phyloP scores from a whole-genome alignment of 2,888 invertebrate genomes.

The Hyalella azteca region DNA sequence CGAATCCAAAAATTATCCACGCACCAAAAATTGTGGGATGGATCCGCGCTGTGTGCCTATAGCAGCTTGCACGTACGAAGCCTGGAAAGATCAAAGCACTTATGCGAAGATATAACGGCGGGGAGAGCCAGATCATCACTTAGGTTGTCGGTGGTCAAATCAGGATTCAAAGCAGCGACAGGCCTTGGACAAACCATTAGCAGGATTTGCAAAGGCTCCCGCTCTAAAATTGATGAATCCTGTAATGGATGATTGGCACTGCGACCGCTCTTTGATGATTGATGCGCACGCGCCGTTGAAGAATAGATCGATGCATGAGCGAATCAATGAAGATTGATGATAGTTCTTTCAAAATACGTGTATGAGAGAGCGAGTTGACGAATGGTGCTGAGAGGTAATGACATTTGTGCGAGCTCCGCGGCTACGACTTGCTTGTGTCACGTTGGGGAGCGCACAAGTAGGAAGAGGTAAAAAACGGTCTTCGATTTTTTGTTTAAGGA shows the following conservation, averaged over 20 bases:
- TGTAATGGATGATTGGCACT: conserved; percentile 35
- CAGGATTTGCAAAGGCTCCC: conserved; percentile 23
- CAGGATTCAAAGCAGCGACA: conserved; percentile 27
- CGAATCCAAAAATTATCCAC: too few species aligned
- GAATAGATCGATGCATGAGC: conserved; percentile 34
- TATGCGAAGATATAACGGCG: too few species aligned
- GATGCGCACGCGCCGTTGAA: conserved; percentile 13
- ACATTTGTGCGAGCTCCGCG: neutral
- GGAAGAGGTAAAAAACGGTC: too few species aligned
- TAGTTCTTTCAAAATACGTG: conserved; percentile 10
- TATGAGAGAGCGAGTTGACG: too few species aligned
- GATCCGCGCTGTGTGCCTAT: neutral
- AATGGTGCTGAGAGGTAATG: conserved; percentile 26
- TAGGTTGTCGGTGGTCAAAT: neutral
- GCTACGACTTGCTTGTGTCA: neutral
- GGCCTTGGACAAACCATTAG: conserved; percentile 28
- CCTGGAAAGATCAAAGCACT: too few species aligned
- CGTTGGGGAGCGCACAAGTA: too few species aligned
- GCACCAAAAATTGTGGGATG: too few species aligned
- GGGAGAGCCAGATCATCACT: neutral
- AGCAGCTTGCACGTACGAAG: neutral
- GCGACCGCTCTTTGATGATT: conserved; percentile 36
- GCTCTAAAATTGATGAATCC: conserved; percentile 31
- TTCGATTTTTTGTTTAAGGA: too few species aligned
- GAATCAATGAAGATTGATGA: conserved; percentile 33